Conservation (phyloP, 2,113 vertebrate genomes). For the Haliaeetus leucogaster region DNA sequence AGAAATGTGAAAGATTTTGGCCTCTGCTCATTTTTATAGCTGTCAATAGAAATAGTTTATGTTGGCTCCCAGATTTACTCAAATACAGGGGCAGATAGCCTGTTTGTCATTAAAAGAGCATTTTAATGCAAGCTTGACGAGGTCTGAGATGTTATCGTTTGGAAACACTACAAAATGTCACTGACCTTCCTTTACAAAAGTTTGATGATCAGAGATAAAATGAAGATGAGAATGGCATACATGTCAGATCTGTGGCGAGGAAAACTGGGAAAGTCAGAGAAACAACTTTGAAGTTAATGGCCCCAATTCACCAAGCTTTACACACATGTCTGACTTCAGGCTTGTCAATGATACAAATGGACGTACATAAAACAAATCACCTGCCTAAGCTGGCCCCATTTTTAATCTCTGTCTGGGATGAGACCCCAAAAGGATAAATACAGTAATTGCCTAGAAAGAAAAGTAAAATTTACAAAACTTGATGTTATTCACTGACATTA, state of each 20-base stretch:
- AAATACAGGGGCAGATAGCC: background rate
- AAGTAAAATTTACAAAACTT: background rate
- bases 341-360: background rate
- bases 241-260: background rate
- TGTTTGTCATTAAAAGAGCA: slow-evolving; percentile 19
- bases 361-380: accelerated
- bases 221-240: background rate
- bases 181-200: background rate
- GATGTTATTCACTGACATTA: background rate
- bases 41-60: slow-evolving; percentile 23
- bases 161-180: background rate
- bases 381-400: background rate
- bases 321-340: background rate
- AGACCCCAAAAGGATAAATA: background rate
- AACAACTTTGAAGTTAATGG: background rate
- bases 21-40: slow-evolving; percentile 37
- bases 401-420: background rate
- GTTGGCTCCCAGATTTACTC: slow-evolving; percentile 8
- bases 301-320: background rate
- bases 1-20: slow-evolving; percentile 30
- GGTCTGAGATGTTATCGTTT: background rate
- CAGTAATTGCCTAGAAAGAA: background rate
- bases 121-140: slow-evolving; percentile 9
- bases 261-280: background rate
- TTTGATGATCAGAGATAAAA: background rate